Percentiles rank a stretch among this genome's conserved stretches.
These are phyloP conservation scores for Callopanchax toddi DNA, from an alignment of 2,113 vertebrate species.

Conservation along the genomic window DNA sequence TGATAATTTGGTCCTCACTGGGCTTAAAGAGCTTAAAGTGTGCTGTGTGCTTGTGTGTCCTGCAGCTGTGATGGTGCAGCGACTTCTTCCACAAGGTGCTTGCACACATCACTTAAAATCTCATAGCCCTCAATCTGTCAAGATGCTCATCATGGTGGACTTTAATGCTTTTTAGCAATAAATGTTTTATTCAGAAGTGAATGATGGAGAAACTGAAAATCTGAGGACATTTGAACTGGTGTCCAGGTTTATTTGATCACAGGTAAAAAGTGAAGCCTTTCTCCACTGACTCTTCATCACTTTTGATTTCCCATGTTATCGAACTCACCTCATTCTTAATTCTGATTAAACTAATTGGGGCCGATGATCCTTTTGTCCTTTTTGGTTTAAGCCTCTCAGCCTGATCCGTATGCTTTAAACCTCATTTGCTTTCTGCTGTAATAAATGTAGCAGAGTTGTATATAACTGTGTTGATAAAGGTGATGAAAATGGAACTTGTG, in stretches of 20 bases:
- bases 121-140: slow-evolving; percentile 46
- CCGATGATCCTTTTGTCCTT: not conserved
- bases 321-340: not conserved
- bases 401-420: not conserved
- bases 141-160: slow-evolving; percentile 21
- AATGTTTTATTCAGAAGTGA: slow-evolving; percentile 40
- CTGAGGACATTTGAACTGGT: no score
- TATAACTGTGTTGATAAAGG: no score
- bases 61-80: slow-evolving; percentile 14
- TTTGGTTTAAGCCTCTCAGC: not conserved
- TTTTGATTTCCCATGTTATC: no score
- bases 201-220: not conserved
- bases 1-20: not conserved
- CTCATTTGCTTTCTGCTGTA: not conserved
- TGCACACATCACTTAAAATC: slow-evolving; percentile 31
- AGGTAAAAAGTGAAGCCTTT: not conserved
- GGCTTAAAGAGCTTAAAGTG: not conserved
- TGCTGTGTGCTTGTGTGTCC: not conserved
- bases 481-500: no score
- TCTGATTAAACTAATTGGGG: not conserved
- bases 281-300: no score
- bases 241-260: not conserved
- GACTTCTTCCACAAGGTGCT: slow-evolving; percentile 7
- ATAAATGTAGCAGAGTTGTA: not conserved
- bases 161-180: slow-evolving; percentile 38